These are phyloP conservation scores for Sylvilagus floridanus DNA, from an alignment of 2,797 vertebrate genomes.

Conservation along the genomic window DNA sequence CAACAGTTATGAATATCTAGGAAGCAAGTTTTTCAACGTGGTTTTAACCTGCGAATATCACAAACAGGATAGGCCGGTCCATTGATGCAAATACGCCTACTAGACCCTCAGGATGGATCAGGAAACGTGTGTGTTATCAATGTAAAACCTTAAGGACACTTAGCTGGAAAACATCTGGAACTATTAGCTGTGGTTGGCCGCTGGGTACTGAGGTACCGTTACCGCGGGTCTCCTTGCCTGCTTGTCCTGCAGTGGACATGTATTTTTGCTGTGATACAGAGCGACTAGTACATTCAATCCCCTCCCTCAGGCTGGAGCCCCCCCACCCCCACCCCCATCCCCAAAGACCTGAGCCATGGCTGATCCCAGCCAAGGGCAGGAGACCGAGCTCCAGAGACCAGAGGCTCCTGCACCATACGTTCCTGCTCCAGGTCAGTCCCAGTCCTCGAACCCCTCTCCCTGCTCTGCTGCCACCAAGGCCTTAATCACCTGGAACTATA, in stretches of 20 bases:
- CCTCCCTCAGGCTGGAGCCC: not conserved
- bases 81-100: not conserved
- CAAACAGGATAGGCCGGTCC: not conserved
- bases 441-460: slow-evolving; percentile 28
- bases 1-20: slow-evolving; percentile 1
- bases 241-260: not conserved
- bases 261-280: slow-evolving; percentile 22
- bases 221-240: not conserved
- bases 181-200: not conserved
- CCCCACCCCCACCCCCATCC: not conserved
- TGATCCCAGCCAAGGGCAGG: not conserved
- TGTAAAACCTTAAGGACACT: slow-evolving; percentile 21
- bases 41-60: slow-evolving; percentile 26
- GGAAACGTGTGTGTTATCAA: not conserved
- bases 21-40: not conserved
- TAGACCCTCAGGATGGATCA: not conserved
- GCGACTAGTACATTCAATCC: not conserved
- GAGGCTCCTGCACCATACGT: not conserved
- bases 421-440: not conserved
- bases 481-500: not conserved
- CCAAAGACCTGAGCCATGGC: not conserved
- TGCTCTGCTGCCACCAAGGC: not conserved
- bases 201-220: not conserved
- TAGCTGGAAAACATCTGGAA: slow-evolving; percentile 52
- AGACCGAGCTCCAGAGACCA: not conserved